Evolutionary conservation across 2,888 invertebrate species (phyloP).

Genomic region (Drosophila formosana): DNA sequence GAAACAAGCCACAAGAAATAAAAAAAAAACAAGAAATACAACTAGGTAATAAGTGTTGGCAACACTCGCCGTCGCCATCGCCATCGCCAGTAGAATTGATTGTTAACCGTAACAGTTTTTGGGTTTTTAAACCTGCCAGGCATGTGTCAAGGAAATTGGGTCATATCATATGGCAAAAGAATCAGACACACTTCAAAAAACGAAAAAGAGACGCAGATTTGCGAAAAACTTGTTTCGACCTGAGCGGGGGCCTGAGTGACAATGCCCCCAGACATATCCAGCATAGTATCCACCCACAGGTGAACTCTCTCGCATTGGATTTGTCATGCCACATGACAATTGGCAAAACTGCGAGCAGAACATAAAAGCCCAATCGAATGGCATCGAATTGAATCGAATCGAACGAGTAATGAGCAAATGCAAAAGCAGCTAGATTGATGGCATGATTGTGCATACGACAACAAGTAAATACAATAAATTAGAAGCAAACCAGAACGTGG

Average conservation of each 20-base stretch:
- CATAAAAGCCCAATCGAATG: slow-evolving; percentile 50
- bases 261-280: slow-evolving; percentile 36
- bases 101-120: slow-evolving; percentile 78
- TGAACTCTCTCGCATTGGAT: slow-evolving; percentile 69
- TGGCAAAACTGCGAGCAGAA: slow-evolving; percentile 8
- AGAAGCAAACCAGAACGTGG: slow-evolving; percentile 75
- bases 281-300: slow-evolving; percentile 63
- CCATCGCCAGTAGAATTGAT: slow-evolving; percentile 58
- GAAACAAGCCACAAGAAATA: slow-evolving; percentile 18
- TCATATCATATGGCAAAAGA: slow-evolving; percentile 68
- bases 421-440: slow-evolving; percentile 63
- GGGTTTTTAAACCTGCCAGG: slow-evolving; percentile 77
- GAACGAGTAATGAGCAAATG: slow-evolving; percentile 36
- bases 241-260: slow-evolving; percentile 43
- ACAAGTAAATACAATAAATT: slow-evolving; percentile 51
- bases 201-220: slow-evolving; percentile 14
- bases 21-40: slow-evolving; percentile 15
- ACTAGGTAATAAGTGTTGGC: slow-evolving; percentile 64
- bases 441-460: slow-evolving; percentile 43
- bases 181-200: slow-evolving; percentile 42
- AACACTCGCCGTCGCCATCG: slow-evolving; percentile 25
- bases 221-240: slow-evolving; percentile 51
- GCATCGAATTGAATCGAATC: slow-evolving; percentile 8
- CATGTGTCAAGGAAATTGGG: slow-evolving; percentile 82
- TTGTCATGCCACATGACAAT: slow-evolving; percentile 68